phyloP scores from a whole-genome alignment of 2,113 vertebrate genomes.

The Eretmochelys imbricata region DNA sequence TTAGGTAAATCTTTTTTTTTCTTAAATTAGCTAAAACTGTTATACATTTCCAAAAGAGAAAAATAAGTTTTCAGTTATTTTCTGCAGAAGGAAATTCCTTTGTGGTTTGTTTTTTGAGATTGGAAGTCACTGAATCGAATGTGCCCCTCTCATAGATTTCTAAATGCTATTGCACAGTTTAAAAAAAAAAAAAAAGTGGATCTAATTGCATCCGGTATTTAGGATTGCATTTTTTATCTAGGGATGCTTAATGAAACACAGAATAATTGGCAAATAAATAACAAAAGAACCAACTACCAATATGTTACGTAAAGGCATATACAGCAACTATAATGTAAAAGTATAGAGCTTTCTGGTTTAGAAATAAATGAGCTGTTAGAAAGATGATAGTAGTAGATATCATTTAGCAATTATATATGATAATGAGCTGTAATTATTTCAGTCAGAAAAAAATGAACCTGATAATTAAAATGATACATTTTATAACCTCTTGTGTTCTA shows the following conservation, averaged over 20 bases:
- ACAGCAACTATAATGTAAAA: background rate
- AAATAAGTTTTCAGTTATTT: constrained; percentile 24
- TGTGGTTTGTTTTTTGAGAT: constrained; percentile 33
- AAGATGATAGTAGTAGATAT: background rate
- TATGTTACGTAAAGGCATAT: background rate
- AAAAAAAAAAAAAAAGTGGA: background rate
- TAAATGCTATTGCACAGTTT: background rate
- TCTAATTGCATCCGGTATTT: constrained; percentile 18
- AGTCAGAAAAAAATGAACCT: background rate
- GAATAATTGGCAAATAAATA: constrained; percentile 10
- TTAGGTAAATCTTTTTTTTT: background rate
- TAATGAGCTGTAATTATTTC: background rate
- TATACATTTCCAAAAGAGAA: constrained; percentile 11
- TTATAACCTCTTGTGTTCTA: background rate
- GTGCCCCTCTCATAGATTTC: background rate
- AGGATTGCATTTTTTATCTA: background rate
- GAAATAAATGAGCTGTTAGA: background rate
- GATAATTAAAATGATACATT: background rate
- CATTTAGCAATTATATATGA: background rate
- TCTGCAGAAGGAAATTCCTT: constrained; percentile 33
- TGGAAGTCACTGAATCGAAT: background rate
- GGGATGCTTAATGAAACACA: background rate
- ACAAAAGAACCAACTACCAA: background rate
- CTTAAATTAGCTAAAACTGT: constrained; percentile 14
- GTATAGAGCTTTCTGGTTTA: background rate